Conservation (phyloP, 2,797 vertebrate genomes). For the Garrulus glandarius region DNA sequence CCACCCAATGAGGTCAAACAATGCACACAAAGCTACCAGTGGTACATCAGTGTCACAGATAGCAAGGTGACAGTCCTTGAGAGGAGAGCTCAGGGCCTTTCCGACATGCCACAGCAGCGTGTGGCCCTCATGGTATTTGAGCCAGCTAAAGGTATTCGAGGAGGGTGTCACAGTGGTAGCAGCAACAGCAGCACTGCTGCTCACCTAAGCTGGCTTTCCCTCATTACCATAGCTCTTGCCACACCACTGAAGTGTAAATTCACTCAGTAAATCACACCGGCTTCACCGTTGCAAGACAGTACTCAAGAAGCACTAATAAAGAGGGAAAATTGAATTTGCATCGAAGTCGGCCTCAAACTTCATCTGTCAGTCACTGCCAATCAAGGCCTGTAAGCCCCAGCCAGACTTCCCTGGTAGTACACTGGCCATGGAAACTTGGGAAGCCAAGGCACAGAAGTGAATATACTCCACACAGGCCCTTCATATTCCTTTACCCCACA, state of each 20-base stretch:
- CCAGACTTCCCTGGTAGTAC: neutral
- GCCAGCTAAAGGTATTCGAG: too few species aligned
- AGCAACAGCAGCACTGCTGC: neutral
- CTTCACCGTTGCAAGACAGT: constrained; percentile 10
- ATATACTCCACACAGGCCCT: neutral
- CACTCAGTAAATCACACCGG: neutral
- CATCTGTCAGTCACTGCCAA: constrained; percentile 33
- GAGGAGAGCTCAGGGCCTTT: neutral
- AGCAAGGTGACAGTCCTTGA: neutral
- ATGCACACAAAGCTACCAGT: neutral
- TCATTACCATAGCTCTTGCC: constrained; percentile 35
- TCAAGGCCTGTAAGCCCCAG: neutral
- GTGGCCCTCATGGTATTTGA: neutral
- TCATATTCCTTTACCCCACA: neutral
- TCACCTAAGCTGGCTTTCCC: constrained; percentile 36
- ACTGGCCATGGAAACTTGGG: neutral
- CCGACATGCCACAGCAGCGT: rapidly evolving
- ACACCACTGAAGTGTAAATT: constrained; percentile 51
- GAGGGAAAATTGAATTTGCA: constrained; percentile 40
- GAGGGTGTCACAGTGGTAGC: neutral
- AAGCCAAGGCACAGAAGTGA: neutral
- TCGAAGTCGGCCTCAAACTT: constrained; percentile 30
- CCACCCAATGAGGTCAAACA: neutral
- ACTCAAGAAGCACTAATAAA: constrained; percentile 47
- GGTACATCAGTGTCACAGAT: neutral